phyloP scores from a whole-genome alignment of 1,140 invertebrate genomes.

The Neodiprion fabricii region DNA sequence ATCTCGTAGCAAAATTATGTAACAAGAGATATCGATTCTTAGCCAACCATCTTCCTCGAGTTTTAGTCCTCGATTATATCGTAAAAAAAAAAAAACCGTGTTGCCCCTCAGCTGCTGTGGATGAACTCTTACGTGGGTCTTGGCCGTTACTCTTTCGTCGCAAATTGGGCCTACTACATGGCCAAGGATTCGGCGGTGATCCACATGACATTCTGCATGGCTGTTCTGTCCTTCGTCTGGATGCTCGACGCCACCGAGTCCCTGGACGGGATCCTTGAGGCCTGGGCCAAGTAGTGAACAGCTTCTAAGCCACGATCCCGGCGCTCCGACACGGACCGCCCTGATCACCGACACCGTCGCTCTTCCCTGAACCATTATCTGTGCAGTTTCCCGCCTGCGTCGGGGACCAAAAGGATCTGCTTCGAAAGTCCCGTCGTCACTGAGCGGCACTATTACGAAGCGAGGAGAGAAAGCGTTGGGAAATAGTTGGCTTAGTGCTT shows the following conservation, averaged over 20 bases:
- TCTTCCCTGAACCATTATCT: slow-evolving; percentile 4
- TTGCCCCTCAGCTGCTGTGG: slow-evolving; percentile 41
- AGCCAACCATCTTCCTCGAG: no score
- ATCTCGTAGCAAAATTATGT: no score
- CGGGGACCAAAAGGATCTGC: slow-evolving; percentile 29
- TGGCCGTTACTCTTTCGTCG: slow-evolving; percentile 35
- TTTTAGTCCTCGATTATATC: no score
- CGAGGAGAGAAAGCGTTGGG: not conserved
- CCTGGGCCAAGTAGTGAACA: slow-evolving; percentile 53
- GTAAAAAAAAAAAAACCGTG: no score
- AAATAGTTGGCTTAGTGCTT: no score
- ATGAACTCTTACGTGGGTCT: slow-evolving; percentile 38
- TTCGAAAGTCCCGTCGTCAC: slow-evolving; percentile 46
- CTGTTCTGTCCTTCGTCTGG: slow-evolving; percentile 57
- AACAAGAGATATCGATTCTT: no score
- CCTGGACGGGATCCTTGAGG: slow-evolving; percentile 51
- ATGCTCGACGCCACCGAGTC: slow-evolving; percentile 60
- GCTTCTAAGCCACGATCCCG: not conserved
- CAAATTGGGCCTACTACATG: slow-evolving; percentile 44
- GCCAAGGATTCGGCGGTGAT: slow-evolving; percentile 38
- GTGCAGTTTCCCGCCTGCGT: not conserved
- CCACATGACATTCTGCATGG: slow-evolving; percentile 48
- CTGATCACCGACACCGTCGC: slow-evolving; percentile 11
- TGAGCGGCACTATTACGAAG: slow-evolving; percentile 38
- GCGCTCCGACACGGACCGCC: slow-evolving; percentile 18